Percentiles rank a stretch among this genome's conserved stretches.
These are phyloP conservation scores for Pachliopta kotzebuea DNA, from an alignment of 2,888 invertebrate genomes.

Conservation along the genomic window DNA sequence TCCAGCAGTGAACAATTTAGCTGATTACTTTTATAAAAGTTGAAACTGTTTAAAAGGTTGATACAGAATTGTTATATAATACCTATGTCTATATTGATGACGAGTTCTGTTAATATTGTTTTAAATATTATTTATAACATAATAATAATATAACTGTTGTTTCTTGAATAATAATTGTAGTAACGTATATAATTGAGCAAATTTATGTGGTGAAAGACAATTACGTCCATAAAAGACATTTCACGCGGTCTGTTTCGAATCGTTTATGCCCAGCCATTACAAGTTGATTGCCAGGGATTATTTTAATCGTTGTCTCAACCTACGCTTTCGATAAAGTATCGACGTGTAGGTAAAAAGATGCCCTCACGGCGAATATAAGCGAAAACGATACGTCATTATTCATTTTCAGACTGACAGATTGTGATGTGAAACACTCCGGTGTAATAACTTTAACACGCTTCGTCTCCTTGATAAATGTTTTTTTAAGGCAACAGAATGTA, in stretches of 20 bases:
- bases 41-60: too few species aligned
- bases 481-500: conserved; percentile 54
- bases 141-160: neutral
- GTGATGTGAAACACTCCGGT: conserved; percentile 65
- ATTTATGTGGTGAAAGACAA: conserved; percentile 23
- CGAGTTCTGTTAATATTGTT: too few species aligned
- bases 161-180: conserved; percentile 5
- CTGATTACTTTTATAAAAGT: too few species aligned
- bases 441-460: conserved; percentile 64
- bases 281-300: conserved; percentile 41
- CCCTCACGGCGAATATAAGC: conserved; percentile 57
- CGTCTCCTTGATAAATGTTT: conserved; percentile 55
- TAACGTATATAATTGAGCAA: conserved; percentile 13
- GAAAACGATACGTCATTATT: conserved; percentile 67
- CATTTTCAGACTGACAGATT: conserved; percentile 67
- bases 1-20: too few species aligned
- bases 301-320: conserved; percentile 36
- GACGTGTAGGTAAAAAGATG: conserved; percentile 50
- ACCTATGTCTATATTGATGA: too few species aligned
- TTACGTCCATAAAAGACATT: conserved; percentile 27
- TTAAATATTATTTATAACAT: too few species aligned
- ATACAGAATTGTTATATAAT: too few species aligned
- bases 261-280: conserved; percentile 39
- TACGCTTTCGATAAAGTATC: conserved; percentile 39
- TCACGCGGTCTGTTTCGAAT: conserved; percentile 31